A percentile compares a stretch with the other conserved stretches of the same genome.
phyloP scores from a whole-genome alignment of 2,113 vertebrate species.

The Silurus glanis region DNA sequence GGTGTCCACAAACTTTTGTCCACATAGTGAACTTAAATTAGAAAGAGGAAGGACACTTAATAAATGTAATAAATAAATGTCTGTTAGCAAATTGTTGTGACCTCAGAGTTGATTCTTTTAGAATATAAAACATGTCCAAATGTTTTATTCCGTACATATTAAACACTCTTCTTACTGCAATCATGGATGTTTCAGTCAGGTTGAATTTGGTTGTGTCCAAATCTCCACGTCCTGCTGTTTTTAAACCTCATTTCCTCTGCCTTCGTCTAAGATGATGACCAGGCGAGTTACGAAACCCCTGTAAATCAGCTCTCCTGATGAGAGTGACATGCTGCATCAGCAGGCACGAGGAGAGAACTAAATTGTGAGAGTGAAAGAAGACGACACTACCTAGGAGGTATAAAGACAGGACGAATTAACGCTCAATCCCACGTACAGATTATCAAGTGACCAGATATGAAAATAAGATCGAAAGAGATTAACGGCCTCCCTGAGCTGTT shows the following conservation, averaged over 20 bases:
- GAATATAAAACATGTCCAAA: background rate
- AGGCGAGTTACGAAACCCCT: background rate
- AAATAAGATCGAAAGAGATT: background rate
- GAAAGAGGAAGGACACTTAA: too few relatives aligned
- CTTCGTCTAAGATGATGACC: slow-evolving; percentile 23
- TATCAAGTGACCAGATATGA: slow-evolving; percentile 2
- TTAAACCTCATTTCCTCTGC: slow-evolving; percentile 1
- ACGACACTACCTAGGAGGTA: background rate
- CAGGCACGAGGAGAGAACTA: background rate
- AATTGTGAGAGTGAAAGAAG: background rate
- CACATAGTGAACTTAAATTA: too few relatives aligned
- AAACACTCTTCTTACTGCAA: background rate
- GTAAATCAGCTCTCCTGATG: slow-evolving; percentile 17
- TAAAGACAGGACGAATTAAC: background rate
- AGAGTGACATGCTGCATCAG: slow-evolving; percentile 12
- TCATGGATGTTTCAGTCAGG: too few relatives aligned
- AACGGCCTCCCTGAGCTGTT: background rate
- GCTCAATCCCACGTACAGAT: background rate
- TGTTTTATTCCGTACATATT: background rate
- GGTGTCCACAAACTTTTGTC: too few relatives aligned
- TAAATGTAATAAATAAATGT: background rate
- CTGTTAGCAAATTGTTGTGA: background rate
- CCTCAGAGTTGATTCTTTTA: background rate
- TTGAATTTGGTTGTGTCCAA: background rate
- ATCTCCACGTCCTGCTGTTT: background rate